These are phyloP conservation scores for Lumbricus terrestris DNA, from an alignment of 2,888 invertebrate genomes.

Conservation along the genomic window DNA sequence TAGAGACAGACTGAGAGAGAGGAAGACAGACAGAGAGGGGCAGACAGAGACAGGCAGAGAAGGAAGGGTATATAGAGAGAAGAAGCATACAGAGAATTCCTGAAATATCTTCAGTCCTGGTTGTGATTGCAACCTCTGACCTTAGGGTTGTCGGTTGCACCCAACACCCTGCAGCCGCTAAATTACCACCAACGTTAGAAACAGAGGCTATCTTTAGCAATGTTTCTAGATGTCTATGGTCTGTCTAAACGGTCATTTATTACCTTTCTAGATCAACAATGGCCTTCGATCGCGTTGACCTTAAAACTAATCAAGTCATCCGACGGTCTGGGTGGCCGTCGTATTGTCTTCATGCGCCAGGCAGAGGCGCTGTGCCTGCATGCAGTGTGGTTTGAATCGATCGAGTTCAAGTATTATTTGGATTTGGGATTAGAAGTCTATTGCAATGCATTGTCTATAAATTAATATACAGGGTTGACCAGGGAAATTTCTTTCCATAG, in stretches of 20 bases:
- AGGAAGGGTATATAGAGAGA: no score
- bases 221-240: no score
- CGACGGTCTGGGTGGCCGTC: background rate
- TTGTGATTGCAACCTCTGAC: background rate
- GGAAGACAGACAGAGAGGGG: background rate
- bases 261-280: background rate
- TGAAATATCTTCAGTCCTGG: background rate
- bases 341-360: no score
- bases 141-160: background rate
- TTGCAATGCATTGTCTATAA: no score
- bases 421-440: no score
- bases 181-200: background rate
- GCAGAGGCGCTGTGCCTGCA: no score
- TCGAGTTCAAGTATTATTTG: background rate
- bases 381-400: background rate
- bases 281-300: background rate
- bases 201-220: no score
- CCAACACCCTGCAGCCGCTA: background rate
- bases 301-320: background rate
- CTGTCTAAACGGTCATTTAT: background rate
- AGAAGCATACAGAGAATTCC: no score
- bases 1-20: background rate
- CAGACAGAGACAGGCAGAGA: no score
- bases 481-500: no score
- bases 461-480: no score